phyloP scores from a whole-genome alignment of 2,888 invertebrate species.

The Oscheius sp. region DNA sequence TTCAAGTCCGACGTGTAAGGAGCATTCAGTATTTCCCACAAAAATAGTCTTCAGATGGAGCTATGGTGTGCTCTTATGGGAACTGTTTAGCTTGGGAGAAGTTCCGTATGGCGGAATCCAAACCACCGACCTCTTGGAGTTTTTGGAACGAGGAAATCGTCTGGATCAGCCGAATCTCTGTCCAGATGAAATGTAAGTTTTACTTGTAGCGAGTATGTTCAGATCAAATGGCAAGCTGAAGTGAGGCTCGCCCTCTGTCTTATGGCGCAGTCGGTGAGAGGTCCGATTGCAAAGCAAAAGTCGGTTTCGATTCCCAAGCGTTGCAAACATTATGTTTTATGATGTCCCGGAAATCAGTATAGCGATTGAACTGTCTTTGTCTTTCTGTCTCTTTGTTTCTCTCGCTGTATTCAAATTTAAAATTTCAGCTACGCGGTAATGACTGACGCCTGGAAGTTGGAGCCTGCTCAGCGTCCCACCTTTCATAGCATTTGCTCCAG shows the following conservation, averaged over 20 bases:
- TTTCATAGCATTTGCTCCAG: constrained; percentile 55
- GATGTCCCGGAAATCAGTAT: too few species aligned
- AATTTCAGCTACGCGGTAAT: constrained; percentile 63
- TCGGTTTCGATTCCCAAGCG: too few species aligned
- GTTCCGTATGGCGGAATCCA: constrained; percentile 64
- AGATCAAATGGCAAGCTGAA: too few species aligned
- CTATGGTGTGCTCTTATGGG: constrained; percentile 66
- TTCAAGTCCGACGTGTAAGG: constrained; percentile 67
- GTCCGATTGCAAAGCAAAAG: too few species aligned
- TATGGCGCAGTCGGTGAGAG: too few species aligned
- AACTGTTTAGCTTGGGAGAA: constrained; percentile 67
- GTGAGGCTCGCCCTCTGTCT: too few species aligned
- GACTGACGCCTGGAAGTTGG: constrained; percentile 56
- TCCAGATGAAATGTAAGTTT: constrained; percentile 61
- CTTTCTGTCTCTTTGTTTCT: too few species aligned
- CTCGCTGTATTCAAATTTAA: too few species aligned
- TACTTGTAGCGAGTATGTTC: too few species aligned
- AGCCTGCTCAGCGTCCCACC: constrained; percentile 51
- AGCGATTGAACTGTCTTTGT: too few species aligned
- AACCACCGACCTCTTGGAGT: constrained; percentile 57
- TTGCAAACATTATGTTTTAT: too few species aligned
- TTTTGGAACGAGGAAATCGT: constrained; percentile 57
- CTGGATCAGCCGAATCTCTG: constrained; percentile 61
- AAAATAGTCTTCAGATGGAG: constrained; percentile 60
- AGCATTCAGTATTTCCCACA: neutral